These are phyloP conservation scores for Noctilio leporinus DNA, from an alignment of 2,113 vertebrate species.

Conservation along the genomic window DNA sequence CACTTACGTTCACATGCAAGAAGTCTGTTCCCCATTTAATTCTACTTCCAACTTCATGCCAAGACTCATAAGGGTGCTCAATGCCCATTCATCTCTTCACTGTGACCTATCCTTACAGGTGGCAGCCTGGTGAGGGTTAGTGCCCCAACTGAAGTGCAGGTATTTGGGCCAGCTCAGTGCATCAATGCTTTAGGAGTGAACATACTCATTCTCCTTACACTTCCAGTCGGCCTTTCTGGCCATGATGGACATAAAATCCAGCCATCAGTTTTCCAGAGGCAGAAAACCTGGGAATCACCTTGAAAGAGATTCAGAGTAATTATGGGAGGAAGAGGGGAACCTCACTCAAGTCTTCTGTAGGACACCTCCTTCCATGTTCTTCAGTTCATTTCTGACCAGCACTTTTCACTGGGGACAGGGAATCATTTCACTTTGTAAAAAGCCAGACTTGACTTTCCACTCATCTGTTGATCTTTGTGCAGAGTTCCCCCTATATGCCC, in stretches of 20 bases:
- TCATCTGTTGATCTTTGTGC: neutral
- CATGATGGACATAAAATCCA: rapidly evolving
- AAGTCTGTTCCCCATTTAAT: neutral
- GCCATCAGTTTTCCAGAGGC: neutral
- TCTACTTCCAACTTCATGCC: neutral
- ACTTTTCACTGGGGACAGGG: neutral
- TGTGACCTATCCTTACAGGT: neutral
- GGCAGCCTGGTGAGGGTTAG: neutral
- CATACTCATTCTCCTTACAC: neutral
- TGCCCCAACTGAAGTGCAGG: neutral
- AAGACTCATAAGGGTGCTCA: neutral
- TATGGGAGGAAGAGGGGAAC: rapidly evolving
- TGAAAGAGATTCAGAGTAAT: neutral
- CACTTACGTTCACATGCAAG: neutral
- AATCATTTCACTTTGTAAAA: neutral
- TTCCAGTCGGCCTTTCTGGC: neutral
- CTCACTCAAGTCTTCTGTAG: neutral
- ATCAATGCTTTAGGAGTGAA: neutral
- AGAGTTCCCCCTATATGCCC: neutral
- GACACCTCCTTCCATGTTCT: neutral
- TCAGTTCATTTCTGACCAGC: neutral
- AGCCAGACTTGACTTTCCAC: neutral
- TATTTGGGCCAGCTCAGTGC: neutral
- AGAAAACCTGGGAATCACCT: neutral
- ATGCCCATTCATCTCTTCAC: neutral